A percentile compares a stretch with the other conserved stretches of the same genome.
Evolutionary conservation across 2,113 vertebrate species (phyloP).

Genomic region (Aptenodytes forsteri): DNA sequence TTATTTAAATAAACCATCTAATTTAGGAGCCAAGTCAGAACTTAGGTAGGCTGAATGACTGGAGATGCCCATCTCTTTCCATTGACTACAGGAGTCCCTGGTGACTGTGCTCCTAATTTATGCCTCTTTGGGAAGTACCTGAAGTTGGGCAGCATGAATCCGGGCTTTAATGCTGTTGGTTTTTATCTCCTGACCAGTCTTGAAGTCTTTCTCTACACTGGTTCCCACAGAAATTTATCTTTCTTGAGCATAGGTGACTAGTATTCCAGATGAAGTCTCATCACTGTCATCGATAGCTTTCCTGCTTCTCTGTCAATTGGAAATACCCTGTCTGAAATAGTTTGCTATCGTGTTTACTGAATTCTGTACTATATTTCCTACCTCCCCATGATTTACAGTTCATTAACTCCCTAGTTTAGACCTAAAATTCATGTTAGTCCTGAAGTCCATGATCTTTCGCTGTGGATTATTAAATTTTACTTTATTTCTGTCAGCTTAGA

Average conservation of each 20-base stretch:
- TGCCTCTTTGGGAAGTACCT: neutral
- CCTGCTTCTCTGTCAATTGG: neutral
- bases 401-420: neutral
- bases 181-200: neutral
- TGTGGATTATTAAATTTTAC: neutral
- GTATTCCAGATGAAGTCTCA: neutral
- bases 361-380: neutral
- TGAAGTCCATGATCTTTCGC: neutral
- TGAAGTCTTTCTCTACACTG: neutral
- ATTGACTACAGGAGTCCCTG: neutral
- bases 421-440: neutral
- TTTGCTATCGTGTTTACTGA: neutral
- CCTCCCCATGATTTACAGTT: neutral
- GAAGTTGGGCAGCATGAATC: neutral
- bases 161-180: neutral
- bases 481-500: neutral
- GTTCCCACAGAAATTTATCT: neutral
- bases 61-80: neutral
- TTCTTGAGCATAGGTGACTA: neutral
- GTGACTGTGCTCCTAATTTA: neutral
- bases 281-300: neutral
- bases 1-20: conserved; percentile 9
- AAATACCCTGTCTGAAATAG: neutral
- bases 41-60: neutral
- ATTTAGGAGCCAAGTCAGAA: conserved; percentile 20